Conservation (phyloP, 1,140 invertebrate species). For the Zeugodacus cucurbitae region DNA sequence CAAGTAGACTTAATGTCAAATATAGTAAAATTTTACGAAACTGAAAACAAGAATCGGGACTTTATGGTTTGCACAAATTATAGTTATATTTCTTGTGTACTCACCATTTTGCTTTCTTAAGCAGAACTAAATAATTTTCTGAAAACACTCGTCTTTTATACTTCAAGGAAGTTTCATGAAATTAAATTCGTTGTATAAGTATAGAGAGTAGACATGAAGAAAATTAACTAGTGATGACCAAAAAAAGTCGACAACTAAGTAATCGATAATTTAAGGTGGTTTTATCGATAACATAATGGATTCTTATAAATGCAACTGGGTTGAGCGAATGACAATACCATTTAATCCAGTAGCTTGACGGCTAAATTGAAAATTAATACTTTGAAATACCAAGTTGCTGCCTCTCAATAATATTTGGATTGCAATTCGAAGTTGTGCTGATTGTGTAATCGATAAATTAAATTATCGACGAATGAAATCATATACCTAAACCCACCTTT, state of each 20-base stretch:
- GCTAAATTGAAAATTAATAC: too few relatives aligned
- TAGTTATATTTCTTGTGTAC: not conserved
- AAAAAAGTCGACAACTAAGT: not conserved
- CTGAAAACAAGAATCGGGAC: not conserved
- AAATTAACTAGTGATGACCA: not conserved
- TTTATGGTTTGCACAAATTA: too few relatives aligned
- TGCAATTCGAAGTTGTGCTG: too few relatives aligned
- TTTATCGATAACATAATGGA: too few relatives aligned
- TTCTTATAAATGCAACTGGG: too few relatives aligned
- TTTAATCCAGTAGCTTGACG: too few relatives aligned
- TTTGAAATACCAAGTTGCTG: too few relatives aligned
- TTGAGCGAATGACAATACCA: too few relatives aligned
- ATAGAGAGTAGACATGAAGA: not conserved
- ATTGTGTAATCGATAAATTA: too few relatives aligned
- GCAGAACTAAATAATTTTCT: not conserved
- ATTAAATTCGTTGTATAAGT: not conserved
- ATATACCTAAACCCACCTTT: too few relatives aligned
- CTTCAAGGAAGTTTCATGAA: not conserved
- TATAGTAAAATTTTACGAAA: not conserved
- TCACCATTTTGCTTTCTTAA: not conserved
- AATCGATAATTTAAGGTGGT: not conserved
- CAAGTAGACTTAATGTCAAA: not conserved
- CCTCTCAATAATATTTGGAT: too few relatives aligned
- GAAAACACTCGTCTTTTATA: not conserved
- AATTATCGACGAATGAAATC: too few relatives aligned